A percentile compares a stretch with the other conserved stretches of the same genome.
Evolutionary conservation across 1,140 invertebrate genomes (phyloP).

Genomic region (Bradysia coprophila): DNA sequence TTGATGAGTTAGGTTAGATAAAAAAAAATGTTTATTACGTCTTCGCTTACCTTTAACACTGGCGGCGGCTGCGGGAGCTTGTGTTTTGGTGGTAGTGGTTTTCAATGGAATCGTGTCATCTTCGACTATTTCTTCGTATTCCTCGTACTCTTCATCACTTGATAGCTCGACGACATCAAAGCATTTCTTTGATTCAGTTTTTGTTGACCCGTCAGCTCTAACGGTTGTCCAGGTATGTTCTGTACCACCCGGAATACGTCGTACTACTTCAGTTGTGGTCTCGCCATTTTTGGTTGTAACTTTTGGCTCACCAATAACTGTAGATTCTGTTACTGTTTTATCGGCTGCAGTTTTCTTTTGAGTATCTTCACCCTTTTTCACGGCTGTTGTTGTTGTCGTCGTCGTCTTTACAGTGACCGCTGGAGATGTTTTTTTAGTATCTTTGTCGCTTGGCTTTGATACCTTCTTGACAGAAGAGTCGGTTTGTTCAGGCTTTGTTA

Average conservation of each 20-base stretch:
- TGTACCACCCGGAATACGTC: conserved; percentile 18
- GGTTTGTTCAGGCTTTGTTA: conserved; percentile 17
- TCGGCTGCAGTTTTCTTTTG: conserved; percentile 20
- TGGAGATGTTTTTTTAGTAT: neutral
- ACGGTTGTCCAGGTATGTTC: conserved; percentile 20
- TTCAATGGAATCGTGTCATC: neutral
- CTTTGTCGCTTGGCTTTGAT: neutral
- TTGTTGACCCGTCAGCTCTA: conserved; percentile 20
- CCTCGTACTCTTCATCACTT: neutral
- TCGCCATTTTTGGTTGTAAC: conserved; percentile 9
- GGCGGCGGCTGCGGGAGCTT: neutral
- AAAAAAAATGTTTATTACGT: too few relatives aligned
- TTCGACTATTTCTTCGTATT: neutral
- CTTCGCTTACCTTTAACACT: too few relatives aligned
- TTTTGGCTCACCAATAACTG: conserved; percentile 13
- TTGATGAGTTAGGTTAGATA: too few relatives aligned
- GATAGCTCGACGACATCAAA: conserved; percentile 8
- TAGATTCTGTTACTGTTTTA: conserved; percentile 18
- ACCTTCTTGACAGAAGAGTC: conserved; percentile 19
- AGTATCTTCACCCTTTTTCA: conserved; percentile 18
- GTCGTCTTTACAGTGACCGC: neutral
- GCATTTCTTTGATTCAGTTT: conserved; percentile 21
- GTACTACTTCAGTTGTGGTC: conserved; percentile 17
- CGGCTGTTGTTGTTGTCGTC: neutral
- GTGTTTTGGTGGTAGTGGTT: neutral